Base-by-base conservation (phyloP, 2,888 invertebrate genomes). In the Anticlea derivata region DNA sequence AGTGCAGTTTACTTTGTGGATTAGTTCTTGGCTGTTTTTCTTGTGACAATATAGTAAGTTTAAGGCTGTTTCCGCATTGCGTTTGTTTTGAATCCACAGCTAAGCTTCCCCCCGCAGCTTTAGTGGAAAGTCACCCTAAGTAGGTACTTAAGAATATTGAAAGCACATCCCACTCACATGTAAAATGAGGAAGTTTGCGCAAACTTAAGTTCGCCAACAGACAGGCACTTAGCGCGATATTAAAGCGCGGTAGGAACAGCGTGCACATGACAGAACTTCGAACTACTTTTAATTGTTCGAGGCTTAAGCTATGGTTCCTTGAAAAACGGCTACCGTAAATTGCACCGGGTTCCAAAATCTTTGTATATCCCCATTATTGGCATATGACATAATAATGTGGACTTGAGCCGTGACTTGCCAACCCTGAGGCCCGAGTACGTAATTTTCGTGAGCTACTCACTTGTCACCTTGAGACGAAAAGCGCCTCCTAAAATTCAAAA, bases 231-330 rank as follows among this genome's bases (percentile, higher is more conserved):
- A 55, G 34, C 50, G 13, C 38, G 55, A 54, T 60, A 56, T 61
- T 54, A 61, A 58, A 55, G 53, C 44, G 40, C 40, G 44, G 35
- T 39, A 37, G 38, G 41, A 41, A 39, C 46, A 22, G 55, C 50
- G 47, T 68, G 67, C 48, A 29, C 34, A 20, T 44, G 68, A 67
- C 66, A 70, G 59, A 57, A 54, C 39, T 50, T 52, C 34, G 46
- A 55, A 61, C 55, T 63, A 69, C 64, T 66, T 69, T 63, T 70
- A 71, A 71, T 68, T 71, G 68, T 63, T 63, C 52, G 43, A 22
- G 12, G 13, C 24, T 37, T 37, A 24, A 10, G 35, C 3, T 23
- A 1, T 12, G 24, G 35, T 11, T 11, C n/a, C 26, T 7, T 22
- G 5, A 8, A 10, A 20, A 17, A 30, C 7, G 12, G 3, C 30